phyloP scores from a whole-genome alignment of 1,140 invertebrate species.

The Microplitis demolitor region DNA sequence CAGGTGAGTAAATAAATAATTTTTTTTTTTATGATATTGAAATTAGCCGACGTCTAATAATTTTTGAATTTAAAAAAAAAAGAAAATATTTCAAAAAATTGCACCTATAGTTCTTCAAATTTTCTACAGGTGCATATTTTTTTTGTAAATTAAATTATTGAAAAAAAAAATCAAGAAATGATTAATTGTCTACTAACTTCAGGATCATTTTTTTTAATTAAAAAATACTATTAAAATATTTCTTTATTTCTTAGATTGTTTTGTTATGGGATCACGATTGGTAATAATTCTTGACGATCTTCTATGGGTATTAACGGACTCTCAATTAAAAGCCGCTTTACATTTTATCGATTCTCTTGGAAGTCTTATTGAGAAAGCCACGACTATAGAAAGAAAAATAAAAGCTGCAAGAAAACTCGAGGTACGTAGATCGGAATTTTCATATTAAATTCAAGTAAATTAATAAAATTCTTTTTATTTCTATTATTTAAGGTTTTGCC shows the following conservation, averaged over 20 bases:
- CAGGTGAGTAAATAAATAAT: conserved; percentile 66
- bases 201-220: no score
- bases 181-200: no score
- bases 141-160: no score
- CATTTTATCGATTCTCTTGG: conserved; percentile 92
- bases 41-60: no score
- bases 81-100: no score
- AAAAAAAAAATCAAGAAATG: no score
- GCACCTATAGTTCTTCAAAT: no score
- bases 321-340: conserved; percentile 92
- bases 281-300: conserved; percentile 94
- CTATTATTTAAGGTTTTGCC: conserved; percentile 67
- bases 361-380: conserved; percentile 83
- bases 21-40: background rate
- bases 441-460: conserved; percentile 14
- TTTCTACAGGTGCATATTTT: no score
- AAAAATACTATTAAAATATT: no score
- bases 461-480: conserved; percentile 11
- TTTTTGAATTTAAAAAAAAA: no score
- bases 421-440: conserved; percentile 57
- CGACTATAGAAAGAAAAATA: conserved; percentile 78
- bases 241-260: conserved; percentile 76
- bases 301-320: conserved; percentile 97
- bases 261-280: conserved; percentile 88
- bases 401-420: conserved; percentile 90